Percentiles rank a stretch among this genome's conserved stretches.
phyloP scores from a whole-genome alignment of 1,140 invertebrate species.

The Globodera ellingtonae region DNA sequence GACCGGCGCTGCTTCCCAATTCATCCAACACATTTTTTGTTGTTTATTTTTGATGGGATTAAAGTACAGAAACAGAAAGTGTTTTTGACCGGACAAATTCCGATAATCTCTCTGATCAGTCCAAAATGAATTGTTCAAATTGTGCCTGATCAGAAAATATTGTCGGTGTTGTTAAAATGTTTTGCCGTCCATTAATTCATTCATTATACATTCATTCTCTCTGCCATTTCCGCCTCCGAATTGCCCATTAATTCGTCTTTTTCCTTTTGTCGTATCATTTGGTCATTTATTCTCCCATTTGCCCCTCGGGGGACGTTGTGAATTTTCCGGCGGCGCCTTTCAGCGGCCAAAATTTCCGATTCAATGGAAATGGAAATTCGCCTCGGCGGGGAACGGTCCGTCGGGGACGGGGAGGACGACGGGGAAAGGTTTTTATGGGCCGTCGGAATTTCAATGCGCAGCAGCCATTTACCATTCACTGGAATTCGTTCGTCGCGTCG shows the following conservation, averaged over 20 bases:
- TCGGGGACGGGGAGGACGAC: too few species aligned
- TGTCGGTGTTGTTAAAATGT: too few species aligned
- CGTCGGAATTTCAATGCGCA: not conserved
- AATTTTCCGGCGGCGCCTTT: not conserved
- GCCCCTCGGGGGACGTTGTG: not conserved
- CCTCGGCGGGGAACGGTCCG: not conserved
- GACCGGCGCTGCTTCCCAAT: too few species aligned
- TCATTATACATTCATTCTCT: not conserved
- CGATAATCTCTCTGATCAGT: too few species aligned
- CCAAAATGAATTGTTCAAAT: too few species aligned
- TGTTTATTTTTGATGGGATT: too few species aligned
- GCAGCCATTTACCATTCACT: not conserved
- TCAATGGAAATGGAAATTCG: constrained; percentile 5
- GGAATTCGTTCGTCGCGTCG: too few species aligned
- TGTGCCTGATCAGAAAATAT: too few species aligned
- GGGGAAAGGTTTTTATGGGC: not conserved
- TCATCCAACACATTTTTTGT: too few species aligned
- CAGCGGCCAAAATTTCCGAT: constrained; percentile 1
- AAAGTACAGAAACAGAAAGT: too few species aligned
- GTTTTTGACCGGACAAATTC: too few species aligned
- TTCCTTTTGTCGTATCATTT: not conserved
- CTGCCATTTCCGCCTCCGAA: not conserved
- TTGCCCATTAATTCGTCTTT: not conserved
- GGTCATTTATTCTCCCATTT: not conserved
- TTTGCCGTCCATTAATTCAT: not conserved